Base-by-base conservation (phyloP, 2,888 invertebrate species). In the Scaptodrosophila latifasciaeformis region DNA sequence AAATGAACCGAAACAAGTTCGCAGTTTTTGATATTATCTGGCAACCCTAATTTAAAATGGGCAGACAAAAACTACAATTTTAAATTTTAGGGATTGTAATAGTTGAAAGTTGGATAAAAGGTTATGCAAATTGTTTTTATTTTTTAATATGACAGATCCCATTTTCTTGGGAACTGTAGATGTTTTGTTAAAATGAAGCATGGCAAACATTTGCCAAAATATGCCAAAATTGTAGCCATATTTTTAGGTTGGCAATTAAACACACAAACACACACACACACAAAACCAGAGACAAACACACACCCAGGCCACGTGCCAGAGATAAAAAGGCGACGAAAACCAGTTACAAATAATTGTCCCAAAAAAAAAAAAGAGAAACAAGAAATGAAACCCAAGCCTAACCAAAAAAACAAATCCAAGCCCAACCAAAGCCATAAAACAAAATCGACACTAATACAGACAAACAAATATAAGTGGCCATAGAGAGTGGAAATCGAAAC, bases 401-500 rank as follows among this genome's bases (percentile, higher is more conserved):
- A 12, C 12, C n/a, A 43, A 43, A 43, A 13, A 24, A 9, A 39
- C 1, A 6, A 10, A 39, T n/a, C n/a, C n/a, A n/a, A n/a, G 18
- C 15, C 15, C 12, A 15, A 17, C 18, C 13, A n/a, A 47, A 46
- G 43, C 31, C 47, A 12, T 1, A 5, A 6, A 21, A 12, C 7
- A 18, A 27, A 12, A 42, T 35, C 12, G 30, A 35, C 39, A 59
- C 49, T 50, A 61, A 62, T 62, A 58, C 54, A 57, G 43, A 65
- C 49, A 49, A 62, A 50, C 55, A 58, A 62, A 58, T 61, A 54
- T 58, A 57, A 53, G 53, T 13, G 60, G 51, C 43, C 44, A 47
- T 40, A 55, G 44, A 27, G 5, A 27, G 9, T 6, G 5, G 27
- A 6, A 27, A 27, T 27, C 9, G 27, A 5, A 27, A 6, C 9